Evolutionary conservation across 92 coral and sea anemone genomes (phyloP).

Genomic region (Phymanthus crucifer): DNA sequence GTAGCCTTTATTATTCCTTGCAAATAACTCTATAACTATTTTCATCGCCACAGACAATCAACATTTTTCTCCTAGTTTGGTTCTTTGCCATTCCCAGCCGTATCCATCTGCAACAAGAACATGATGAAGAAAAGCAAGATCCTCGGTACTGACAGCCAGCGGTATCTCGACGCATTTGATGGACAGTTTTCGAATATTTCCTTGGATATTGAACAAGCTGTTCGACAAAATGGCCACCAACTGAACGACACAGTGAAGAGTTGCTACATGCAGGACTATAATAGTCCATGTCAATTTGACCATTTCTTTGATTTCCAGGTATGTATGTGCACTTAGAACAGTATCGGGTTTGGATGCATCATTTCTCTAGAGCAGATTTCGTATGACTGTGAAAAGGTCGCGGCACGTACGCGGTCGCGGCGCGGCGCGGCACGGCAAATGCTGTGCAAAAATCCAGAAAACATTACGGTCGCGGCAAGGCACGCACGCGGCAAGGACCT

Average conservation of each 20-base stretch:
- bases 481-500: no score
- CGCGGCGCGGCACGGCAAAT: no score
- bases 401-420: no score
- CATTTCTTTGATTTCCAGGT: not conserved
- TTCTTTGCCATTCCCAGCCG: conserved; percentile 36
- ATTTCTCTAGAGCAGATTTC: no score
- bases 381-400: no score
- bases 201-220: conserved; percentile 30
- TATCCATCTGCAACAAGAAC: conserved; percentile 57
- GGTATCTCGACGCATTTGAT: conserved; percentile 40
- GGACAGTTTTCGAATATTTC: not conserved
- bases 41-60: no score
- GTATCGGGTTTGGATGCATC: no score
- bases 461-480: no score
- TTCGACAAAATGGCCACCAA: conserved; percentile 19
- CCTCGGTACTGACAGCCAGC: conserved; percentile 47
- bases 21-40: no score
- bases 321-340: not conserved
- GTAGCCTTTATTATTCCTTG: no score
- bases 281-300: not conserved
- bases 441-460: no score
- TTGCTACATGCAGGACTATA: not conserved
- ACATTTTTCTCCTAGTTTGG: not conserved
- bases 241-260: not conserved
- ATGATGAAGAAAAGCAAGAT: conserved; percentile 46